Conservation (phyloP, 1,140 invertebrate species). For the Aphelinus certus region DNA sequence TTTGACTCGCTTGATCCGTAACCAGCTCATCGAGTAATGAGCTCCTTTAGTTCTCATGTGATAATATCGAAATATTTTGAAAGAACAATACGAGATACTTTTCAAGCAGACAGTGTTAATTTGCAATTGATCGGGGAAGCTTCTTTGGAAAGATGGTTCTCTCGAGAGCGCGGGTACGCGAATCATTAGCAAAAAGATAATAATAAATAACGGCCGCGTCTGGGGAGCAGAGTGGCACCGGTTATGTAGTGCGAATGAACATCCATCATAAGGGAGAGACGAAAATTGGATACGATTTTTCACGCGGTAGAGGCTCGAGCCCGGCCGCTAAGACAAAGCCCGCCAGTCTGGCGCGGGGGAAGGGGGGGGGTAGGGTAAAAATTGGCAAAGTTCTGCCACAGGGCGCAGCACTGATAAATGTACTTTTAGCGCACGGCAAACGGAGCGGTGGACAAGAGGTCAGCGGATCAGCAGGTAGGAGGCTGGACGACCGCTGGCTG, state of each 20-base stretch:
- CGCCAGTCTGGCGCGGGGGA: background rate
- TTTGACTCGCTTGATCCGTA: no score
- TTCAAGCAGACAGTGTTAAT: background rate
- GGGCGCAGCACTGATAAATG: no score
- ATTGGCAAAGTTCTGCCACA: no score
- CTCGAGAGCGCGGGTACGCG: no score
- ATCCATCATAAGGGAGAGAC: background rate
- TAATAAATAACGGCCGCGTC: no score
- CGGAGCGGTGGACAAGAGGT: conserved; percentile 1
- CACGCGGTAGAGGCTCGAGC: background rate
- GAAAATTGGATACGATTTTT: background rate
- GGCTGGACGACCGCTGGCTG: background rate
- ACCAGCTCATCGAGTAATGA: no score
- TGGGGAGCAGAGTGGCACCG: no score
- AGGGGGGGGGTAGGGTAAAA: background rate
- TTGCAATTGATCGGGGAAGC: background rate
- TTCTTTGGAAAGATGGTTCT: no score
- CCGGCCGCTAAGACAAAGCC: background rate
- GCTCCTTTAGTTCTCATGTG: no score
- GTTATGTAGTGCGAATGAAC: background rate
- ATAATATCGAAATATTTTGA: background rate
- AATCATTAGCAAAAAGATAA: no score
- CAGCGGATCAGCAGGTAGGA: background rate
- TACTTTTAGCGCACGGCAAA: conserved; percentile 33
- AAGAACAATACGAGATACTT: background rate